A percentile compares a stretch with the other conserved stretches of the same genome.
Evolutionary conservation across 2,888 invertebrate genomes (phyloP).

Genomic region (Nesidiocoris tenuis): DNA sequence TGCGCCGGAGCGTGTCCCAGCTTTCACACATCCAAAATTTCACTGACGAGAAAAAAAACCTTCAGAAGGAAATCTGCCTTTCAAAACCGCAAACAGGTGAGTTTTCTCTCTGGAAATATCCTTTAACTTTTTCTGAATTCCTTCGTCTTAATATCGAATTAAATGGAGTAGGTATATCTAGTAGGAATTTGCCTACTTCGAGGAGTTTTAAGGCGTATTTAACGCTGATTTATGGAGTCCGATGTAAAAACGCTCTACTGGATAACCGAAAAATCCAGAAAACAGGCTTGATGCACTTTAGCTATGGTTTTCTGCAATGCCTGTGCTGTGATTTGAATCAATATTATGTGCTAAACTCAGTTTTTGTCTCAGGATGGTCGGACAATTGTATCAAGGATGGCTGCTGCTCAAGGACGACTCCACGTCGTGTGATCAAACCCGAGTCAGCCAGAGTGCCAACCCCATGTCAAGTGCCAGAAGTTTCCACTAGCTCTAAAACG

Average conservation of each 20-base stretch:
- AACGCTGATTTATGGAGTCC: too few relatives aligned
- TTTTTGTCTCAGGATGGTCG: slow-evolving; percentile 31
- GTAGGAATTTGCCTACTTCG: too few relatives aligned
- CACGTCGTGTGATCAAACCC: slow-evolving; percentile 64
- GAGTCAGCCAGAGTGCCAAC: slow-evolving; percentile 60
- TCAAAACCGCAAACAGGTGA: slow-evolving; percentile 39
- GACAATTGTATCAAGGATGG: slow-evolving; percentile 31
- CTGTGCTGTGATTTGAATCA: too few relatives aligned
- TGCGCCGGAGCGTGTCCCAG: slow-evolving; percentile 37
- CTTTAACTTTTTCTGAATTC: not conserved
- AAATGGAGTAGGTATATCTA: too few relatives aligned
- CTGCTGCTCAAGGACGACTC: slow-evolving; percentile 49
- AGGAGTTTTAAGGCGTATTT: too few relatives aligned
- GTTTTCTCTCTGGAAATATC: not conserved
- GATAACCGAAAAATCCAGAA: too few relatives aligned
- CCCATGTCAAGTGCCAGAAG: slow-evolving; percentile 63
- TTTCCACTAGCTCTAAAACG: slow-evolving; percentile 53
- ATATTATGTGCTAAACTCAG: too few relatives aligned
- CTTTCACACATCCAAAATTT: slow-evolving; percentile 16
- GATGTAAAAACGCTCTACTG: too few relatives aligned
- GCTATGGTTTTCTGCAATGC: too few relatives aligned
- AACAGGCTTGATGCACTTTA: too few relatives aligned
- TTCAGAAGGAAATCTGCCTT: slow-evolving; percentile 30
- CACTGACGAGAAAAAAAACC: slow-evolving; percentile 24
- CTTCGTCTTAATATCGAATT: too few relatives aligned